These are phyloP conservation scores for Phycodurus eques DNA, from an alignment of 2,113 vertebrate species.

Conservation along the genomic window DNA sequence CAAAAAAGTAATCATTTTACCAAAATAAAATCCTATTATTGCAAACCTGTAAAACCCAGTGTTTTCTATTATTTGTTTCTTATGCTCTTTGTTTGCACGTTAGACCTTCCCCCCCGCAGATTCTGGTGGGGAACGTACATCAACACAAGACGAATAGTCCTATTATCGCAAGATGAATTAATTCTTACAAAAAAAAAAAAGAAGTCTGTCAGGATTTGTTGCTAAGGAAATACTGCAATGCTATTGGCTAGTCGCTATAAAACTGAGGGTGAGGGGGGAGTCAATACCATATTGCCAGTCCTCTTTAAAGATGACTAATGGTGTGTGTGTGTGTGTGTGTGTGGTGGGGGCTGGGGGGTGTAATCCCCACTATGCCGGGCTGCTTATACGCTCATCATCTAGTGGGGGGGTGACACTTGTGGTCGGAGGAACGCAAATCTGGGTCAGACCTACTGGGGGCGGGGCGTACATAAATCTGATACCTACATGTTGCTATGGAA, in stretches of 20 bases:
- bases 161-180: slow-evolving; percentile 50
- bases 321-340: not conserved
- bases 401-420: slow-evolving; percentile 23
- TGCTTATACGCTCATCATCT: slow-evolving; percentile 19
- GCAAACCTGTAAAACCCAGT: not conserved
- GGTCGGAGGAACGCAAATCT: slow-evolving; percentile 53
- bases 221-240: slow-evolving; percentile 25
- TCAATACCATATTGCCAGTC: slow-evolving; percentile 50
- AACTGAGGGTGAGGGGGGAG: slow-evolving; percentile 19
- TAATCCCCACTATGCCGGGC: slow-evolving; percentile 34
- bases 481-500: slow-evolving; percentile 62
- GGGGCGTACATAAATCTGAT: slow-evolving; percentile 57
- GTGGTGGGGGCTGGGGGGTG: slow-evolving; percentile 20
- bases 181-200: slow-evolving; percentile 11
- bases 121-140: slow-evolving; percentile 19
- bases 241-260: slow-evolving; percentile 36
- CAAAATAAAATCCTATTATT: not conserved
- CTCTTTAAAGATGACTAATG: slow-evolving; percentile 46
- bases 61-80: not conserved
- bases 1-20: not conserved
- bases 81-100: too few relatives aligned
- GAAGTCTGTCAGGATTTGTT: slow-evolving; percentile 8
- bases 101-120: not conserved
- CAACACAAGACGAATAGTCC: slow-evolving; percentile 42
- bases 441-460: slow-evolving; percentile 54